phyloP scores from a whole-genome alignment of 2,113 vertebrate genomes.

The Lathamus discolor region DNA sequence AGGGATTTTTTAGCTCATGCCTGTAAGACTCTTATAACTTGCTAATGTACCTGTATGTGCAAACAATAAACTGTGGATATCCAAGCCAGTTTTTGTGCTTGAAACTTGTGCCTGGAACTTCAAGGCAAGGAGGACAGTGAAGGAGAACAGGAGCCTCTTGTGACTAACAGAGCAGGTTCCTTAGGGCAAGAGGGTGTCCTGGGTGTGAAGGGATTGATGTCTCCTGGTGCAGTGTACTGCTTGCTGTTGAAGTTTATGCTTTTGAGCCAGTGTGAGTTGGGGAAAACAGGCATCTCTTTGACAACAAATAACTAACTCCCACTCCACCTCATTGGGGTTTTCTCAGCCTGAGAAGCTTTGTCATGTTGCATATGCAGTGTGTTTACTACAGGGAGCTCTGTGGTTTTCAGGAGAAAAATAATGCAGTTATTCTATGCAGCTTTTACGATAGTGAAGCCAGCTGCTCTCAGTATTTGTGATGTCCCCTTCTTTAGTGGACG shows the following conservation, averaged over 20 bases:
- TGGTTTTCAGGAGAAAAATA: background rate
- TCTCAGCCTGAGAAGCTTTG: slow-evolving; percentile 22
- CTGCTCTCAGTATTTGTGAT: background rate
- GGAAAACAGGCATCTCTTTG: background rate
- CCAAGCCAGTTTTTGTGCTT: background rate
- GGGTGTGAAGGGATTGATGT: background rate
- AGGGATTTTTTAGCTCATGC: background rate
- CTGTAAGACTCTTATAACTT: background rate
- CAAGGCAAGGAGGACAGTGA: background rate
- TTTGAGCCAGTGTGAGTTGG: background rate
- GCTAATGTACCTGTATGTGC: background rate
- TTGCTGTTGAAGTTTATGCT: background rate
- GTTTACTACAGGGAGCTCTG: slow-evolving; percentile 5
- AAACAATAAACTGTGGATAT: background rate
- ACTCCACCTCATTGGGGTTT: background rate
- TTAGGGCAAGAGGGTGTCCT: background rate
- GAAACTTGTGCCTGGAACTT: background rate
- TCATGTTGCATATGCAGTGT: background rate
- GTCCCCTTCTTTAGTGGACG: background rate
- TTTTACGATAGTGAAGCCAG: background rate
- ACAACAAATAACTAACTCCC: slow-evolving; percentile 24
- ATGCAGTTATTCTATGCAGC: background rate
- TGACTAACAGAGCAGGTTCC: background rate
- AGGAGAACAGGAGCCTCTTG: background rate
- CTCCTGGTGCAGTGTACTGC: background rate